These are phyloP conservation scores for Tryphoninae sp. DNA, from an alignment of 2,888 invertebrate genomes.

Conservation along the genomic window DNA sequence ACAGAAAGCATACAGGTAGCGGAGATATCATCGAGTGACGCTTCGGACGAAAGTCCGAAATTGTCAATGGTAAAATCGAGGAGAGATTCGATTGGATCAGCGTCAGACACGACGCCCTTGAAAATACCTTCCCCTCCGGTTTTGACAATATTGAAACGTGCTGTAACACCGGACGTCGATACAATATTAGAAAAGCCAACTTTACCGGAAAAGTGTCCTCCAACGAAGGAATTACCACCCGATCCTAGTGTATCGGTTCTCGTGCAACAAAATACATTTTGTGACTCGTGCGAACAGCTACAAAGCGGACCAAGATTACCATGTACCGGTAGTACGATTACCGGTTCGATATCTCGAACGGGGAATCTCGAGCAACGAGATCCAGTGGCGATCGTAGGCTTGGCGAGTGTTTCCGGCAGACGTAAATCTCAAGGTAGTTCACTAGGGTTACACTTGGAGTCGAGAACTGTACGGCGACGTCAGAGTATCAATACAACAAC, in stretches of 20 bases:
- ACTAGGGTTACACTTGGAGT: constrained; percentile 47
- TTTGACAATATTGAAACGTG: not conserved
- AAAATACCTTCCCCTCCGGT: not conserved
- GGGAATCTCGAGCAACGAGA: constrained; percentile 37
- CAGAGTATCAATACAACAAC: constrained; percentile 50
- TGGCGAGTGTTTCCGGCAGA: constrained; percentile 18
- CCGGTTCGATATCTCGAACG: constrained; percentile 15
- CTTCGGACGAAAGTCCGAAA: constrained; percentile 61
- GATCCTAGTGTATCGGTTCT: constrained; percentile 29
- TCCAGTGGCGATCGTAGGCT: not conserved
- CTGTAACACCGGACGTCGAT: not conserved
- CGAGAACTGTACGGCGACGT: constrained; percentile 51
- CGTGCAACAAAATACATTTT: constrained; percentile 67
- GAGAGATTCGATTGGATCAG: constrained; percentile 9
- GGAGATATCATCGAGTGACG: constrained; percentile 76
- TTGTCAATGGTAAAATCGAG: constrained; percentile 48
- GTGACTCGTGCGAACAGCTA: constrained; percentile 64
- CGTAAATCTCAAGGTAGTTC: constrained; percentile 31
- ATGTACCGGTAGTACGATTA: constrained; percentile 19
- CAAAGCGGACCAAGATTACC: constrained; percentile 58
- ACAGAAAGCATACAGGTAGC: constrained; percentile 74
- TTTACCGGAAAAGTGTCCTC: constrained; percentile 8
- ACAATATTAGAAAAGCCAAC: constrained; percentile 22
- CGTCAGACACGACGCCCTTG: not conserved
- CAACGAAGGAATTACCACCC: constrained; percentile 8